Base-by-base conservation (phyloP, 2,888 invertebrate genomes). In the Mythimna ferrago region DNA sequence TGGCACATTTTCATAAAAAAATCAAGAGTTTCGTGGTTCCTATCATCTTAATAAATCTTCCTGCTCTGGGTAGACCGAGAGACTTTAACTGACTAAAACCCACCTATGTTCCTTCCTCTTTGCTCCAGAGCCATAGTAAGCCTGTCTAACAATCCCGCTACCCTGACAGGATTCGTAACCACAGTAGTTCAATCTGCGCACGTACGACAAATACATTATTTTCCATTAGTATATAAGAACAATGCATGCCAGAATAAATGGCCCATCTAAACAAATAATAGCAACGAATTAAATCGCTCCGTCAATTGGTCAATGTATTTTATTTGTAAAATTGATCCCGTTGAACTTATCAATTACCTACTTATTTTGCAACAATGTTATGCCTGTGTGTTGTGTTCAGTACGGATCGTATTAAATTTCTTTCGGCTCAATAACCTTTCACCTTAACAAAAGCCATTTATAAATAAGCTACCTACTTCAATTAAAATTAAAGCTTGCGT, bases 281-380 rank as follows among this genome's bases (percentile, higher is more conserved):
- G 53, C 54, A 61, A 56, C 58, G 79, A 79, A 80, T 79, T 70
- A 78, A 79, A 82, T 80, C 67, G 67, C 44, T 58, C 64, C 74
- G 44, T 65, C 79, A 74, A 78, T 80, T 68, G 79, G 54, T 62
- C 74, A 73, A 62, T 68, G 66, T 79, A 65, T 80, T 79, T 82
- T 80, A 80, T 80, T 74, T 70, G 70, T 65, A 71, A 82, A 79
- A 79, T 79, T 82, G 83, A 80, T 82, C 80, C 65, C 51, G 65
- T 63, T 79, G 80, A 83, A 82, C 83, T 74, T 79, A 79, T 80
- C 74, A 80, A 82, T 80, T 82, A 80, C 67, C 54, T 64, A 63
- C 53, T 73, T 81, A 82, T 79, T 79, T 67, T 67, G 69, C 79
- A 61, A 74, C 74, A 54, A 44, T 74, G 69, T 70, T 70, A 63